Evolutionary conservation across 1,140 invertebrate species (phyloP), one percentile per base, ranked within the genome.

Genomic region (Bombus sylvicola): DNA sequence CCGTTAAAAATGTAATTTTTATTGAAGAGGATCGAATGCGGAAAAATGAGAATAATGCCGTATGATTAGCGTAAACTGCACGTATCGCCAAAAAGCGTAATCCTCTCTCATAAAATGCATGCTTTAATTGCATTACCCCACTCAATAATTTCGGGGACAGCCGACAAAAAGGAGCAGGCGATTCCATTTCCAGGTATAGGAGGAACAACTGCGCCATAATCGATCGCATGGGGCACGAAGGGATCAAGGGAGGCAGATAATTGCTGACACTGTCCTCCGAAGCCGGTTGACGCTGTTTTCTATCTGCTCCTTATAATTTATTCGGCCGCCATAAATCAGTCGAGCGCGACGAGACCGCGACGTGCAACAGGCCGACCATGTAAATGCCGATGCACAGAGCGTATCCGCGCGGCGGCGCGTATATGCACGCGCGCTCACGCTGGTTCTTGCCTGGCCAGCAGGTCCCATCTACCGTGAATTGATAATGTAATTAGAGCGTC

Each of bases 401-500:
- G 88, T 78, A 86, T 86, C 72, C 82, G 57, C 83, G 81, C 74
- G 59, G 64, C 78, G 68, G 64, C 78, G 68, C 83, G 43, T 66
- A 43, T 81, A 59, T 68, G 72, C 78, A 75, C 76, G 31, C 82
- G 59, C 59, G 76, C 81, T 78, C 69, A 81, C 81, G 66, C 79
- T 73, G 79, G 66, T 76, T 64, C 69, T 66, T 41, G n/a, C 6
- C 31, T 22, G 66, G 25, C 66, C 76, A 71, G 68, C 66, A 31
- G 83, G 66, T 84, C 76, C 74, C 43, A 57, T 91, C 89, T 86
- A 83, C 89, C 83, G 89, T 92, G 90, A 92, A 93, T 92, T 92
- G 92, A 93, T 92, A 93, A 93, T 92, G 93, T 93, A 93, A 93
- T 93, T 93, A 88, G 87, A 88, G 78, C 89, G 84, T 80, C 90